Conservation (phyloP, 2,797 vertebrate genomes). For the Xenentodon cancila region DNA sequence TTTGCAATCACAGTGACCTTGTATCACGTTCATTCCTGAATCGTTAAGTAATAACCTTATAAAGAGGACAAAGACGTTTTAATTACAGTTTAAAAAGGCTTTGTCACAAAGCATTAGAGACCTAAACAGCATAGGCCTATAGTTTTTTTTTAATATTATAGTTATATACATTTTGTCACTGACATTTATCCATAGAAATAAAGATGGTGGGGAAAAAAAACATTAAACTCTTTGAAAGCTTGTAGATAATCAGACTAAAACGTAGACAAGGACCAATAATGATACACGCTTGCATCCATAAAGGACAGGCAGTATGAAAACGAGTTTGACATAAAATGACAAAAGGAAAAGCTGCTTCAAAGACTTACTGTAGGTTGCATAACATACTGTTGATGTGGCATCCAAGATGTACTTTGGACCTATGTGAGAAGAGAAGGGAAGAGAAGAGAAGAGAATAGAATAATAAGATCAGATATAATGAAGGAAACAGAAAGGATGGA, state of each 20-base stretch:
- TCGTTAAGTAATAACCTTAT: neutral
- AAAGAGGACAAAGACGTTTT: neutral
- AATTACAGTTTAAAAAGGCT: conserved; percentile 10
- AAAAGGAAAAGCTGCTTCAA: conserved; percentile 23
- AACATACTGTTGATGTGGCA: conserved; percentile 99
- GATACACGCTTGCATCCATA: conserved; percentile 1
- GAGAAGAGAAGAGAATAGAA: conserved; percentile 7
- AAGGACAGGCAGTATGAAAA: neutral
- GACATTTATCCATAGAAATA: neutral
- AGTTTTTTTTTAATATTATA: too few species aligned
- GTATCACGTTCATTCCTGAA: conserved; percentile 5
- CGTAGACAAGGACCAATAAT: neutral
- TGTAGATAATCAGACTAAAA: too few species aligned
- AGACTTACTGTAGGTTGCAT: conserved; percentile 99
- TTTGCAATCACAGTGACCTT: conserved; percentile 1
- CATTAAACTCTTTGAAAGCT: too few species aligned
- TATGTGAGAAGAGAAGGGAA: conserved; percentile 70
- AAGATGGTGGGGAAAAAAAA: too few species aligned
- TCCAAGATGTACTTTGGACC: conserved; percentile 99
- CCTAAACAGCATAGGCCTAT: neutral
- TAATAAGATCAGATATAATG: conserved; percentile 13
- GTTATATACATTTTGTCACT: conserved; percentile 2
- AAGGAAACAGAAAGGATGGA: conserved; percentile 19
- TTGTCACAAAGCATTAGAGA: neutral
- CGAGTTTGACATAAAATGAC: conserved; percentile 13